Evolutionary conservation across 1,140 invertebrate genomes (phyloP).

Genomic region (Diabrotica virgifera): DNA sequence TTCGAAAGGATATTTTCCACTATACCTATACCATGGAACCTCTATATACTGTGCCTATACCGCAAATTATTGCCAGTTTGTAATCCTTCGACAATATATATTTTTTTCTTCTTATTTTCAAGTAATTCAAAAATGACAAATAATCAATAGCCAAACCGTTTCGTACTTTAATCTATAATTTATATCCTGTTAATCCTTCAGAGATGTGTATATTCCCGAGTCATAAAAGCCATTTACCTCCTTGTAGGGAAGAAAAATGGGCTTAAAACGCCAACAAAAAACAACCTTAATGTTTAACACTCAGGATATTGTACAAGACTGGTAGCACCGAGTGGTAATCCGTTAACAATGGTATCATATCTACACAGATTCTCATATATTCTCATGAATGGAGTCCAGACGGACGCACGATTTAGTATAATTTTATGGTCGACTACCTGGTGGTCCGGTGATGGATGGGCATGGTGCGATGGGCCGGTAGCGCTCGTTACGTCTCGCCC

Average conservation of each 20-base stretch:
- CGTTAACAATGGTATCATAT: conserved; percentile 45
- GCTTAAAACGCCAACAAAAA: conserved; percentile 12
- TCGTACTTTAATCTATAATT: background rate
- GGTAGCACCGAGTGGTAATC: conserved; percentile 41
- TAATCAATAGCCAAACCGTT: background rate
- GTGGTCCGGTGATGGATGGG: conserved; percentile 44
- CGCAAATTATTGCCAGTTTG: too few relatives aligned
- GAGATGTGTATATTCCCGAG: conserved; percentile 14
- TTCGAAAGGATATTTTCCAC: too few relatives aligned
- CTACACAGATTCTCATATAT: conserved; percentile 46
- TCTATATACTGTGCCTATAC: too few relatives aligned
- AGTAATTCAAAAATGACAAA: background rate
- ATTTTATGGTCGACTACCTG: conserved; percentile 45
- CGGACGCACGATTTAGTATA: conserved; percentile 48
- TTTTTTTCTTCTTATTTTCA: background rate
- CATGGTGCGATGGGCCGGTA: conserved; percentile 40
- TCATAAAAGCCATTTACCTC: conserved; percentile 5
- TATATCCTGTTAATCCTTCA: conserved; percentile 8
- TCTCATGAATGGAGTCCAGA: conserved; percentile 41
- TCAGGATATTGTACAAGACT: conserved; percentile 39
- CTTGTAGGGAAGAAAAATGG: conserved; percentile 4
- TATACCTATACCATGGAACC: too few relatives aligned
- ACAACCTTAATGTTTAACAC: conserved; percentile 19
- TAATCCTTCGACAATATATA: too few relatives aligned
- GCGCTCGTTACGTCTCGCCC: conserved; percentile 40